phyloP scores from a whole-genome alignment of 2,888 invertebrate species.

The Catocala sponsa region DNA sequence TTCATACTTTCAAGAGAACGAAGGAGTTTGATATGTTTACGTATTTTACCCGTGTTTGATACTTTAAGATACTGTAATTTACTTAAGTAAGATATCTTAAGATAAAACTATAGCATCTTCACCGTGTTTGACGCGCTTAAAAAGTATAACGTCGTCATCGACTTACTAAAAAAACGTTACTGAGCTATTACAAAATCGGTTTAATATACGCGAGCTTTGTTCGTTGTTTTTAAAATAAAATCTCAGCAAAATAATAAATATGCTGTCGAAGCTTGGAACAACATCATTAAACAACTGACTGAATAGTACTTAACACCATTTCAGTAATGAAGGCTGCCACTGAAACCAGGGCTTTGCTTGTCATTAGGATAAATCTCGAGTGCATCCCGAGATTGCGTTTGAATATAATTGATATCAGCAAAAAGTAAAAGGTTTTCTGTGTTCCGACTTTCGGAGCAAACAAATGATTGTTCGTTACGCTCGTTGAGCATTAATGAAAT shows the following conservation, averaged over 20 bases:
- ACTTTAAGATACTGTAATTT: too few species aligned
- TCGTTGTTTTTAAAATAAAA: not conserved
- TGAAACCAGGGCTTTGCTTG: slow-evolving; percentile 4
- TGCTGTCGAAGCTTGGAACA: slow-evolving; percentile 14
- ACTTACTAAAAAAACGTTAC: too few species aligned
- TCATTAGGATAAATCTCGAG: slow-evolving; percentile 25
- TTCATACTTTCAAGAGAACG: too few species aligned
- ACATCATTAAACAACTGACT: slow-evolving; percentile 15
- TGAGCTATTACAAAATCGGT: too few species aligned
- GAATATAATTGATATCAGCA: slow-evolving; percentile 43
- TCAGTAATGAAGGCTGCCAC: slow-evolving; percentile 14
- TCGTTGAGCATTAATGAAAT: slow-evolving; percentile 33
- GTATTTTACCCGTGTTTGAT: too few species aligned
- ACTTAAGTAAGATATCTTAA: too few species aligned
- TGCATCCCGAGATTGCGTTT: slow-evolving; percentile 36
- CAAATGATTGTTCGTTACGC: slow-evolving; percentile 31
- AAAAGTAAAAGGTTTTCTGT: slow-evolving; percentile 49
- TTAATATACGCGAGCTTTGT: too few species aligned
- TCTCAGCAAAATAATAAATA: too few species aligned
- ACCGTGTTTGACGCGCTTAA: too few species aligned
- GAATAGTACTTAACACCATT: slow-evolving; percentile 9
- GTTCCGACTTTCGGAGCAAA: slow-evolving; percentile 22
- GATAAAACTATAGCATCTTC: too few species aligned
- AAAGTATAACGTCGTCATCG: too few species aligned
- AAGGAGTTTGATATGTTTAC: too few species aligned